Conservation (phyloP, 2,888 invertebrate genomes). For the Apomyelois bistriatella region DNA sequence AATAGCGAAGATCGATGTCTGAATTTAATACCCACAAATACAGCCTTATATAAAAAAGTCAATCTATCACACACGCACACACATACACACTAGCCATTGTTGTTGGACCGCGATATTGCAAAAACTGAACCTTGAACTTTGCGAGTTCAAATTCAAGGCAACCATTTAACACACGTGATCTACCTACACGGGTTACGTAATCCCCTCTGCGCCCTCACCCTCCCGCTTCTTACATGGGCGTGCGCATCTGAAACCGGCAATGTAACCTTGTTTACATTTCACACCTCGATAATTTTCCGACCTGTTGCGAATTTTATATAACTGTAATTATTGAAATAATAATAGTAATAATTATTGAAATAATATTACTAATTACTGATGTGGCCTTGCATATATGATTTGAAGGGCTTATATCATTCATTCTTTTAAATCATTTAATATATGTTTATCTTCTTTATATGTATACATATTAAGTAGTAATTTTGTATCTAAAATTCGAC, state of each 20-base stretch:
- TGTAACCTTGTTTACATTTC: slow-evolving; percentile 8
- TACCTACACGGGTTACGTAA: slow-evolving; percentile 65
- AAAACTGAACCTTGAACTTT: slow-evolving; percentile 76
- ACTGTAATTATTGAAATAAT: too few relatives aligned
- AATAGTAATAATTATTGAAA: too few relatives aligned
- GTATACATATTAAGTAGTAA: too few relatives aligned
- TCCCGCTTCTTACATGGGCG: slow-evolving; percentile 11
- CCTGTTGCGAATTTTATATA: not conserved
- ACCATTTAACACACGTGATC: slow-evolving; percentile 56
- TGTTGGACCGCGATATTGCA: slow-evolving; percentile 52
- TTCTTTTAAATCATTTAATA: too few relatives aligned
- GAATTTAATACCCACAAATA: slow-evolving; percentile 24
- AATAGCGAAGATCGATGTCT: not conserved
- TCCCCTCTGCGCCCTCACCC: slow-evolving; percentile 26
- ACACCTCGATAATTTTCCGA: not conserved
- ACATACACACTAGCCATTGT: slow-evolving; percentile 52
- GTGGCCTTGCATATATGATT: too few relatives aligned
- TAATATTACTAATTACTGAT: too few relatives aligned
- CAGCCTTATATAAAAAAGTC: slow-evolving; percentile 32
- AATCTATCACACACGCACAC: slow-evolving; percentile 31
- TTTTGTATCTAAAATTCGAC: too few relatives aligned
- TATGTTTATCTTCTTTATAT: too few relatives aligned
- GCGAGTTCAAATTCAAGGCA: slow-evolving; percentile 72
- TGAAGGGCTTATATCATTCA: too few relatives aligned
- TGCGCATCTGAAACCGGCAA: slow-evolving; percentile 4